phyloP scores from a whole-genome alignment of 2,888 invertebrate genomes.

The Lacanobia wlatinum region DNA sequence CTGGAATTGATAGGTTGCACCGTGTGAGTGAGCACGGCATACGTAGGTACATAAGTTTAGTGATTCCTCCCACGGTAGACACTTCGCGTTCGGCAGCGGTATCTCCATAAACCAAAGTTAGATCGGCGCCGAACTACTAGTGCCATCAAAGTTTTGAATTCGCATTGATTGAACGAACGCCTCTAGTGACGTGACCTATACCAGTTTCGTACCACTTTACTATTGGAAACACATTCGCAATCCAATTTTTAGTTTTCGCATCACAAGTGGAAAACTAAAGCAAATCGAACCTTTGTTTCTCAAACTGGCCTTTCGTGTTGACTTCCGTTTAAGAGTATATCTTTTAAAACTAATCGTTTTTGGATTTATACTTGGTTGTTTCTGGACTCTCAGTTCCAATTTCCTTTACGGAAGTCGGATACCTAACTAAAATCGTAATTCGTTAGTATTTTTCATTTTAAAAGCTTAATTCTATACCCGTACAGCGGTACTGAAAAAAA shows the following conservation, averaged over 20 bases:
- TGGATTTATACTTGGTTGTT: neutral
- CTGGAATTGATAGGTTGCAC: conserved; percentile 20
- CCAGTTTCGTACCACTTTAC: conserved; percentile 45
- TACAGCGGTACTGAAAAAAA: neutral
- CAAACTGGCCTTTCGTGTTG: conserved; percentile 4
- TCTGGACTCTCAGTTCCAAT: neutral
- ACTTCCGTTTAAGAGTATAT: neutral
- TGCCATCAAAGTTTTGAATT: conserved; percentile 76
- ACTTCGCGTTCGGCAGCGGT: conserved; percentile 64
- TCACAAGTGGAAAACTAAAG: conserved; percentile 35
- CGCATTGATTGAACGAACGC: conserved; percentile 72
- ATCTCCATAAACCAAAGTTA: conserved; percentile 71
- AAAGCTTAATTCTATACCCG: neutral
- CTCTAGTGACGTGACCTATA: conserved; percentile 64
- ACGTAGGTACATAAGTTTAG: conserved; percentile 33
- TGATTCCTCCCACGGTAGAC: conserved; percentile 48
- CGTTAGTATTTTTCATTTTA: neutral
- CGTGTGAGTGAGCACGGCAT: conserved; percentile 11
- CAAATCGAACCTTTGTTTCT: conserved; percentile 2
- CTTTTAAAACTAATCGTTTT: neutral
- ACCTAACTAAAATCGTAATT: neutral
- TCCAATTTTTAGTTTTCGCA: conserved; percentile 52
- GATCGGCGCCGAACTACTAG: conserved; percentile 66
- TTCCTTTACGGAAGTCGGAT: neutral
- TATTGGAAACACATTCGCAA: conserved; percentile 38